Evolutionary conservation across 2,113 vertebrate genomes (phyloP).

Genomic region (Neofelis nebulosa): DNA sequence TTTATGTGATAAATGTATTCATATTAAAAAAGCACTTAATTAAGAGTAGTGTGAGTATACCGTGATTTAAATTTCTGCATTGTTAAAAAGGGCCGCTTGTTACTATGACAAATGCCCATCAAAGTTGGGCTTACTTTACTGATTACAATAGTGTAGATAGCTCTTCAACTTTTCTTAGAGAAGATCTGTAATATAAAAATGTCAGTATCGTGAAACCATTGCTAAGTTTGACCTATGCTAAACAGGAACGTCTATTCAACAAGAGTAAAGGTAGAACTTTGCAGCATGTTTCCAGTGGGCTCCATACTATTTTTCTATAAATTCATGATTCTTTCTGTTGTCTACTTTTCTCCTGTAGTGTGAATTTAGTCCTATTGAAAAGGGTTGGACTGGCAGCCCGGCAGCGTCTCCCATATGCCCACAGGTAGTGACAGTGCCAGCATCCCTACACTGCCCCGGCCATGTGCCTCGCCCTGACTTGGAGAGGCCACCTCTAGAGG

Average conservation of each 20-base stretch:
- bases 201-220: neutral
- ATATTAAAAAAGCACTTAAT: neutral
- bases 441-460: neutral
- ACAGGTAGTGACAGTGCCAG: neutral
- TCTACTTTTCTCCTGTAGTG: conserved; percentile 62
- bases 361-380: conserved; percentile 65
- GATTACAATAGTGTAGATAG: neutral
- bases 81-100: neutral
- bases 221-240: neutral
- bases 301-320: conserved; percentile 29
- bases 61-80: neutral
- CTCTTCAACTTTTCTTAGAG: neutral
- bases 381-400: conserved; percentile 28
- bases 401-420: neutral
- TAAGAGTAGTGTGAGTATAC: neutral
- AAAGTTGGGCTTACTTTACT: neutral
- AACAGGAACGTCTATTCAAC: neutral
- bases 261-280: neutral
- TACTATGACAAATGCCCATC: neutral
- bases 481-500: conserved; percentile 51
- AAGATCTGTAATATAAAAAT: neutral
- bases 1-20: neutral
- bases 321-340: conserved; percentile 57
- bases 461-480: neutral
- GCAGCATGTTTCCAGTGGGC: conserved; percentile 10